These are phyloP conservation scores for Branchipolynoe longqiensis DNA, from an alignment of 2,888 invertebrate genomes.

Conservation along the genomic window DNA sequence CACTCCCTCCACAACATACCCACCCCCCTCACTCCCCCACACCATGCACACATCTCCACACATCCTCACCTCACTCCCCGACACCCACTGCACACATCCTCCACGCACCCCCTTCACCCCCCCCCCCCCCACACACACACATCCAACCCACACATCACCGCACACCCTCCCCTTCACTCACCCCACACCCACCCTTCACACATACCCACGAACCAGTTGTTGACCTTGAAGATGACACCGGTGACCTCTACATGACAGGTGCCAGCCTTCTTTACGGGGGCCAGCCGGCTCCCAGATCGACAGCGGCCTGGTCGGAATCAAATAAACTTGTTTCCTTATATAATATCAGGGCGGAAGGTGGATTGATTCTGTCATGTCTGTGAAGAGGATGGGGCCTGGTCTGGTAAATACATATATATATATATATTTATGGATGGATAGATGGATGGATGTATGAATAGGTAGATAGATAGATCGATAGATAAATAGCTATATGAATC, in stretches of 20 bases:
- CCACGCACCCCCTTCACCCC: background rate
- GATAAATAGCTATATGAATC: no score
- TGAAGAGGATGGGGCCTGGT: no score
- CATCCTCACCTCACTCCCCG: background rate
- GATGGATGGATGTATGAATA: no score
- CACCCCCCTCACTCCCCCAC: background rate
- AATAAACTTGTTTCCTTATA: conserved; percentile 33
- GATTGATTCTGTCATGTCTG: no score
- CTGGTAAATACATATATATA: no score
- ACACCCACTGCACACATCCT: background rate
- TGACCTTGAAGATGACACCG: conserved; percentile 29
- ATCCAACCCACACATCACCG: background rate
- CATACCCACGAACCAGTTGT: background rate
- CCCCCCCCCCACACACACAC: background rate
- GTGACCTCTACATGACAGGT: conserved; percentile 5
- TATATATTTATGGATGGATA: no score
- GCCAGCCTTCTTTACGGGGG: conserved; percentile 30
- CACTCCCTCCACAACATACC: background rate
- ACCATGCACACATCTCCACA: background rate
- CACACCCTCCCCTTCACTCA: background rate
- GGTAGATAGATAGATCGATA: no score
- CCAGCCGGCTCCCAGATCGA: conserved; percentile 5
- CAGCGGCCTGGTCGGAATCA: conserved; percentile 7
- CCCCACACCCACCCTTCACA: background rate
- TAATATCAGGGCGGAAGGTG: conserved; percentile 11